Percentiles rank a stretch among this genome's conserved stretches.
These are phyloP conservation scores for Cyprinella venusta DNA, from an alignment of 2,797 vertebrate species.

Conservation along the genomic window DNA sequence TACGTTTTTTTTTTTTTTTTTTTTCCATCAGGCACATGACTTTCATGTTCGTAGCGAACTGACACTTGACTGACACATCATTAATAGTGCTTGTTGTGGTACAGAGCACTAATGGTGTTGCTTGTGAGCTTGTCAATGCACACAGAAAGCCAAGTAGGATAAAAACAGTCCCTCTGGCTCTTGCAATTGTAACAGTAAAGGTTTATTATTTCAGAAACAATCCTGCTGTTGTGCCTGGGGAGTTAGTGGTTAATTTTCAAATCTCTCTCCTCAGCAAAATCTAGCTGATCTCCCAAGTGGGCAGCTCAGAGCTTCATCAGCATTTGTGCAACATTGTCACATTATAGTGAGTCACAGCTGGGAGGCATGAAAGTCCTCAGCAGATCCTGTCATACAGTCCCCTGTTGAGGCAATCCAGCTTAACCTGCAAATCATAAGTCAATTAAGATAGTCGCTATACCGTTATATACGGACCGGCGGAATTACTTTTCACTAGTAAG, in stretches of 20 bases:
- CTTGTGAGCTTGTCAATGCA: background rate
- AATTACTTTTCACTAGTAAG: too few relatives aligned
- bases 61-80: conserved; percentile 30
- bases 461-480: too few relatives aligned
- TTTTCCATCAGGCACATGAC: background rate
- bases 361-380: background rate
- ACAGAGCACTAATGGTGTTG: background rate
- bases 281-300: conserved; percentile 1
- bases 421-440: background rate
- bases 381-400: background rate
- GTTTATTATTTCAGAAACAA: background rate
- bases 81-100: conserved; percentile 2
- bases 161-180: background rate
- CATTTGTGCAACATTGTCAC: background rate
- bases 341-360: conserved; percentile 11
- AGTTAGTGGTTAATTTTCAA: background rate
- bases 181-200: background rate
- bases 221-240: background rate
- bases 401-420: conserved; percentile 18
- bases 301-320: conserved; percentile 25
- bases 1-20: background rate
- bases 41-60: background rate
- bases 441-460: too few relatives aligned
- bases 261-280: conserved; percentile 10
- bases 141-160: background rate